A percentile compares a stretch with the other conserved stretches of the same genome.
phyloP scores from a whole-genome alignment of 2,113 vertebrate genomes.

The Scartelaos histophorus region DNA sequence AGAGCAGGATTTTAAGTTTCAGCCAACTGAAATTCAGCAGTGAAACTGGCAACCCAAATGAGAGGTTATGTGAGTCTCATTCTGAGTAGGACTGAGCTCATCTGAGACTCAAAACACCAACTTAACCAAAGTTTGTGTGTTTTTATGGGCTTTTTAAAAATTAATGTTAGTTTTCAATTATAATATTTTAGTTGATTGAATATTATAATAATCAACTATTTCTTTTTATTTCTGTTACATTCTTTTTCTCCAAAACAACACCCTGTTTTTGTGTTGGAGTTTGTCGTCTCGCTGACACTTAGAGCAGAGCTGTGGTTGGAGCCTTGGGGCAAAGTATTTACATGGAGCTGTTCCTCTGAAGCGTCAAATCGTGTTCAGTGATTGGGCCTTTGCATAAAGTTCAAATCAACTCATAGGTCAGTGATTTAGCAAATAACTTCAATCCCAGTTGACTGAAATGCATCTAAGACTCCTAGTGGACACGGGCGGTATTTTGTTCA shows the following conservation, averaged over 20 bases:
- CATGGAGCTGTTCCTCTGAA: not conserved
- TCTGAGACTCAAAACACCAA: no score
- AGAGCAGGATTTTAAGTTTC: no score
- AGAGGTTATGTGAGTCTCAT: no score
- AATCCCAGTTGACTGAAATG: not conserved
- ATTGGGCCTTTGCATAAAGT: constrained; percentile 6
- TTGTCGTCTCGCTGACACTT: not conserved
- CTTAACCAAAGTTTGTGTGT: no score
- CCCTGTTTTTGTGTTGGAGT: not conserved
- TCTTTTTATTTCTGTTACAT: not conserved
- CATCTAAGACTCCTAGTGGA: not conserved
- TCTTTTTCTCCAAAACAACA: not conserved
- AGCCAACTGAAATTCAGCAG: no score
- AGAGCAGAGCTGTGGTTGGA: not conserved
- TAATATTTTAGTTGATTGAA: no score
- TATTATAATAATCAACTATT: no score
- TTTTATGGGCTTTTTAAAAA: no score
- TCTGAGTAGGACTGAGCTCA: no score
- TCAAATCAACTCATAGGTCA: not conserved
- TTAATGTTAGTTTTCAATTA: no score
- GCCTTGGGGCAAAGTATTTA: not conserved
- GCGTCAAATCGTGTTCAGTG: not conserved
- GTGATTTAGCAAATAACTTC: not conserved
- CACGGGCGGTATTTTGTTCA: not conserved
- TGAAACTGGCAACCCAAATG: no score